Conservation (phyloP, 2,113 vertebrate genomes). For the Genyomyrus donnyi region DNA sequence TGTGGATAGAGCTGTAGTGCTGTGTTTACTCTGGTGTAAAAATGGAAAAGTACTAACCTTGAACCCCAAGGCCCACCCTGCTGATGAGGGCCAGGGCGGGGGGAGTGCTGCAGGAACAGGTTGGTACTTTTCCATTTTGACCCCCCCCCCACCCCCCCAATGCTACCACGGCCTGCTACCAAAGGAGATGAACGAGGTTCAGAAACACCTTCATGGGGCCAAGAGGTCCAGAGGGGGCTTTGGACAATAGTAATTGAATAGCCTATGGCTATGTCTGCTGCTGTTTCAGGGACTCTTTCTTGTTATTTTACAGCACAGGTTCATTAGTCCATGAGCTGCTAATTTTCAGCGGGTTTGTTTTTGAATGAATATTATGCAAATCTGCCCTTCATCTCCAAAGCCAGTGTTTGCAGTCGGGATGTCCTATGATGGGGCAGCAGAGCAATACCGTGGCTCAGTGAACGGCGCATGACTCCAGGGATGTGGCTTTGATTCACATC, state of each 20-base stretch:
- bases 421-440: neutral
- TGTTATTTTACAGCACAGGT: neutral
- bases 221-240: neutral
- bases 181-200: neutral
- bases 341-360: neutral
- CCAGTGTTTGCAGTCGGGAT: neutral
- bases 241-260: neutral
- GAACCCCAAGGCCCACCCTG: neutral
- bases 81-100: neutral
- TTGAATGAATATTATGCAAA: neutral
- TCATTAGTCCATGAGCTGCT: neutral
- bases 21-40: conserved; percentile 15
- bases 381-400: neutral
- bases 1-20: neutral
- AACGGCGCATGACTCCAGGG: neutral
- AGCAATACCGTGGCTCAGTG: neutral
- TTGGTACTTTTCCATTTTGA: neutral
- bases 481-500: neutral
- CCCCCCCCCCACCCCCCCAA: neutral
- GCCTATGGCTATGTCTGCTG: neutral
- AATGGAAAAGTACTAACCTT: conserved; percentile 19
- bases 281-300: neutral
- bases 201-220: neutral
- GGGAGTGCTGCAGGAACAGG: neutral
- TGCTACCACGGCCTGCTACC: neutral